These are phyloP conservation scores for Brenthis ino DNA, from an alignment of 2,888 invertebrate species.

Conservation along the genomic window DNA sequence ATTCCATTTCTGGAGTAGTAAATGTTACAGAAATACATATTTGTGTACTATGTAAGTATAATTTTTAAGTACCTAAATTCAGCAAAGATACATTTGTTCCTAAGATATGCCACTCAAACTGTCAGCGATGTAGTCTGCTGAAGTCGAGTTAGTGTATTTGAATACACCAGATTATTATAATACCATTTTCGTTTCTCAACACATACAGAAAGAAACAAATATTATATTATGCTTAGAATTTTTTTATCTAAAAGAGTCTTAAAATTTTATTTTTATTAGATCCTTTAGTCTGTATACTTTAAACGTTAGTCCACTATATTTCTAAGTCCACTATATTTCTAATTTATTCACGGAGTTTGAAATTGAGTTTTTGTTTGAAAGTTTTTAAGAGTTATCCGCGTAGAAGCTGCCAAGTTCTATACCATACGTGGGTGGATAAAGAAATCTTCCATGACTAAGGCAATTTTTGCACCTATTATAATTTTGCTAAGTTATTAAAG, in stretches of 20 bases:
- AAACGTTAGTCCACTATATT: conserved; percentile 35
- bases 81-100: neutral
- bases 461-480: conserved; percentile 11
- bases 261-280: conserved; percentile 34
- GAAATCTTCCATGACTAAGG: conserved; percentile 15
- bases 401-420: conserved; percentile 20
- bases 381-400: conserved; percentile 17
- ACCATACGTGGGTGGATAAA: conserved; percentile 17
- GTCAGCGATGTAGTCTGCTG: conserved; percentile 14
- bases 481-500: neutral
- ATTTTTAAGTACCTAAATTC: neutral
- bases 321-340: conserved; percentile 37
- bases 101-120: conserved; percentile 10
- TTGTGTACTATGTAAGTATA: too few relatives aligned
- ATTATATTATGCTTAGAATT: neutral
- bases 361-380: conserved; percentile 22
- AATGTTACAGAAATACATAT: too few relatives aligned
- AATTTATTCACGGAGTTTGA: conserved; percentile 37
- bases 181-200: neutral
- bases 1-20: too few relatives aligned
- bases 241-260: neutral
- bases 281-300: conserved; percentile 36
- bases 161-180: neutral
- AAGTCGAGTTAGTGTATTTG: conserved; percentile 11
- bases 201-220: neutral